Percentiles rank a stretch among this genome's conserved stretches.
These are phyloP conservation scores for Chalcis sispes DNA, from an alignment of 2,888 invertebrate genomes.

Conservation along the genomic window DNA sequence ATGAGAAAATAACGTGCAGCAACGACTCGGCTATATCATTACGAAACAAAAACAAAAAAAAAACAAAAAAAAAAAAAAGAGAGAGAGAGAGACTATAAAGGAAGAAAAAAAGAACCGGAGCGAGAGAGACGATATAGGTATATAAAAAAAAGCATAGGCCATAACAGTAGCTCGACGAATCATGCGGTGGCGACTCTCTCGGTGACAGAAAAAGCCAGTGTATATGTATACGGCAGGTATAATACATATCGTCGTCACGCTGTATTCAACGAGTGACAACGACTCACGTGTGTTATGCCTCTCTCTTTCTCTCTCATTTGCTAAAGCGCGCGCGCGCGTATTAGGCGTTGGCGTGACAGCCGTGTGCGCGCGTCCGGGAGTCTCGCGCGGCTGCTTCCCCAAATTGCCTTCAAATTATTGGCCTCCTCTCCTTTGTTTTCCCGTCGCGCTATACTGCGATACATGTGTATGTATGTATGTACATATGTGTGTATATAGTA, in stretches of 20 bases:
- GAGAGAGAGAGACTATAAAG: background rate
- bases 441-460: constrained; percentile 73
- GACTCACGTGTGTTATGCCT: too few species aligned
- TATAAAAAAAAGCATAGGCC: background rate
- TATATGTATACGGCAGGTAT: background rate
- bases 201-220: background rate
- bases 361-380: constrained; percentile 61
- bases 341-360: constrained; percentile 7
- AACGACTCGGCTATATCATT: too few species aligned
- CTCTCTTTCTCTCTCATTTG: too few species aligned
- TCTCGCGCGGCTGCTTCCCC: constrained; percentile 74
- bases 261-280: background rate
- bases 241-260: background rate
- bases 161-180: background rate
- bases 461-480: constrained; percentile 71
- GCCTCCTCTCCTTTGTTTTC: constrained; percentile 76
- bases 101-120: background rate
- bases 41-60: background rate
- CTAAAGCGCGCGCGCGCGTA: constrained; percentile 5
- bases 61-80: background rate
- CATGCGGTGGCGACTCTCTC: background rate
- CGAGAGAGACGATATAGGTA: background rate
- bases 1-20: too few species aligned
- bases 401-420: constrained; percentile 76
- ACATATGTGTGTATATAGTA: constrained; percentile 43